Evolutionary conservation across 2,888 invertebrate genomes (phyloP).

Genomic region (Leptothorax acervorum): DNA sequence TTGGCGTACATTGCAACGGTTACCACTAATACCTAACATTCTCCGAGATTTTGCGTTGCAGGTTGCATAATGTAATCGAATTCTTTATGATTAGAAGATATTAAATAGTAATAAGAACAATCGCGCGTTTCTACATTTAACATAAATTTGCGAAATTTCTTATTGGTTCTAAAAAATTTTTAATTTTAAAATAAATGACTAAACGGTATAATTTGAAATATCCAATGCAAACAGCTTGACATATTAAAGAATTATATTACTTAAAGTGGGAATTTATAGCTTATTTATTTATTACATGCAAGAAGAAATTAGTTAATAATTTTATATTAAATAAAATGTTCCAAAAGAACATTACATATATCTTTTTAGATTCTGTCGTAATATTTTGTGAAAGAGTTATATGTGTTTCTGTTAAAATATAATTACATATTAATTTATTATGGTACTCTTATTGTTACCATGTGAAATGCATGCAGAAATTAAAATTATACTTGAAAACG

Average conservation of each 20-base stretch:
- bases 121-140: background rate
- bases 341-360: background rate
- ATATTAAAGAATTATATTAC: background rate
- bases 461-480: no score
- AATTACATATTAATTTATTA: background rate
- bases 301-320: background rate
- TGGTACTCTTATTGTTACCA: background rate
- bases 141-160: background rate
- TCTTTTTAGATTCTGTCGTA: background rate
- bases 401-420: background rate
- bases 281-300: background rate
- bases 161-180: background rate
- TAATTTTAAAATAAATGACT: background rate
- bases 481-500: no score
- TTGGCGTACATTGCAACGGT: background rate
- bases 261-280: background rate
- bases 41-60: background rate
- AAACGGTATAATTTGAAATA: background rate
- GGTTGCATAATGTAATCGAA: background rate
- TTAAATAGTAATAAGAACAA: background rate
- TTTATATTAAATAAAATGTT: background rate
- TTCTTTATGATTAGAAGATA: background rate
- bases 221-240: background rate
- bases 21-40: background rate
- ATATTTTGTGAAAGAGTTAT: background rate